A percentile compares a stretch with the other conserved stretches of the same genome.
Evolutionary conservation across 2,888 invertebrate genomes (phyloP).

Genomic region (Ctenicera cuprea): DNA sequence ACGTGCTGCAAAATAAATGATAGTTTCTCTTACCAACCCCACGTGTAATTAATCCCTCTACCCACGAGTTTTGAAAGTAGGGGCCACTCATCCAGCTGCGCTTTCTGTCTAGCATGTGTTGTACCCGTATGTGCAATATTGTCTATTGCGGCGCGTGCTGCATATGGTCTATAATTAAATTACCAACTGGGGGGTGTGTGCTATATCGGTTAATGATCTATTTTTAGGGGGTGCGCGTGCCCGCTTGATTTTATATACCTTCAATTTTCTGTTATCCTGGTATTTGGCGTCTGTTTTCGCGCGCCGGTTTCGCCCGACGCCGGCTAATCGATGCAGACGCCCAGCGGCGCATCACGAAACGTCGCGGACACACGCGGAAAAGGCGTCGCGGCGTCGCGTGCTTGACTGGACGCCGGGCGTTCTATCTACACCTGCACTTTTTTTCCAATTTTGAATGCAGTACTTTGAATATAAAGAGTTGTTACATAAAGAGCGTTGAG

Average conservation of each 20-base stretch:
- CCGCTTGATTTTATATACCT: conserved; percentile 54
- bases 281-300: conserved; percentile 67
- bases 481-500: no score
- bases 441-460: no score
- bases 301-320: conserved; percentile 65
- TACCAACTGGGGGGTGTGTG: conserved; percentile 58
- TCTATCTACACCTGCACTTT: conserved; percentile 5
- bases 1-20: conserved; percentile 28
- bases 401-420: neutral
- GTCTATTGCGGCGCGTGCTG: conserved; percentile 48
- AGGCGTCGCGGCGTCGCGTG: conserved; percentile 43
- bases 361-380: conserved; percentile 66
- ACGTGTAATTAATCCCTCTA: conserved; percentile 42
- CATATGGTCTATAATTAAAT: conserved; percentile 60
- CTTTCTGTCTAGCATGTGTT: conserved; percentile 21
- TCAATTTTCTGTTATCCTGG: conserved; percentile 63
- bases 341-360: conserved; percentile 73
- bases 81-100: conserved; percentile 20
- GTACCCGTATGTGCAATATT: neutral
- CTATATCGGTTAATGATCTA: conserved; percentile 63
- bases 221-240: conserved; percentile 66
- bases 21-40: conserved; percentile 37
- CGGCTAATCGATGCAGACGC: conserved; percentile 68
- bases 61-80: conserved; percentile 15
- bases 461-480: no score